Percentiles rank a stretch among this genome's conserved stretches.
phyloP scores from a whole-genome alignment of 2,888 invertebrate genomes.

The Halocaridina rubra region DNA sequence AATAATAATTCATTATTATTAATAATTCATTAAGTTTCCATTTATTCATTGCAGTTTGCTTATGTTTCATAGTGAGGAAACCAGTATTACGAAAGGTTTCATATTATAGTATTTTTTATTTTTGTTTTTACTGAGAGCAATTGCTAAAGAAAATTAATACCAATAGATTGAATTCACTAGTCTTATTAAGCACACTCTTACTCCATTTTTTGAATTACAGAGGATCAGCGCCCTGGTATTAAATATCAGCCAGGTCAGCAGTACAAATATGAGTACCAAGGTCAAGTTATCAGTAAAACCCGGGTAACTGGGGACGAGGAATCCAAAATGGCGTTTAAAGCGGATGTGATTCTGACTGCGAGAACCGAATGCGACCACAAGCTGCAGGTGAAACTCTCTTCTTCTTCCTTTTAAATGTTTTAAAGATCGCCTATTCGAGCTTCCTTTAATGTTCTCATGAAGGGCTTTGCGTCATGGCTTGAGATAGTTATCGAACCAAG shows the following conservation, averaged over 20 bases:
- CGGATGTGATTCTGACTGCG: neutral
- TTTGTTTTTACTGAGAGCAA: no score
- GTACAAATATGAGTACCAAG: constrained; percentile 15
- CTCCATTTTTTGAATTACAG: neutral
- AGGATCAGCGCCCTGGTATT: neutral
- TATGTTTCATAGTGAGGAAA: no score
- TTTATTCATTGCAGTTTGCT: no score
- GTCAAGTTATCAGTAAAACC: neutral
- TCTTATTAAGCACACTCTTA: neutral
- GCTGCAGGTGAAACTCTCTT: neutral
- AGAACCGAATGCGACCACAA: constrained; percentile 28
- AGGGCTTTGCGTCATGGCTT: no score
- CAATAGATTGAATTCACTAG: no score
- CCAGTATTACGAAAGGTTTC: no score
- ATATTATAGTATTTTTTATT: no score
- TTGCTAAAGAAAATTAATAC: no score
- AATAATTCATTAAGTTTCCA: no score
- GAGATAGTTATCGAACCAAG: no score
- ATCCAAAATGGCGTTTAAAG: neutral
- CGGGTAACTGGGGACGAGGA: neutral
- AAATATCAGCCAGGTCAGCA: neutral
- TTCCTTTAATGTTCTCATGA: neutral
- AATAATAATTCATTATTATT: no score
- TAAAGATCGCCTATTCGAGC: neutral
- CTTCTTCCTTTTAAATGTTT: neutral